Conservation (phyloP, 2,888 invertebrate genomes). For the Shargacucullia verbasci region DNA sequence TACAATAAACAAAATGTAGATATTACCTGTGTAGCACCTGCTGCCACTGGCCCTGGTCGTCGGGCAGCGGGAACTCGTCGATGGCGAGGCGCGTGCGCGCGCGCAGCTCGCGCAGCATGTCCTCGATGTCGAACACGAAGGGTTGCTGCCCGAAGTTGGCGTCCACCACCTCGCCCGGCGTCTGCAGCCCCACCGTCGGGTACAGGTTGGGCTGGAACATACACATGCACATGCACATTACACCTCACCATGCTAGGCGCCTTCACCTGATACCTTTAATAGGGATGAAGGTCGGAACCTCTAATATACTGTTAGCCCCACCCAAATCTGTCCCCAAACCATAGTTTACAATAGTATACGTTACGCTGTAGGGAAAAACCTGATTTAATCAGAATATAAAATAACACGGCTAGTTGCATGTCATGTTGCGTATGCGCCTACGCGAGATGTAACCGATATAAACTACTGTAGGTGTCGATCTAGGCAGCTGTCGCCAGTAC, state of each 20-base stretch:
- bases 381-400: background rate
- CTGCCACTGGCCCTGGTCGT: slow-evolving; percentile 97
- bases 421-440: slow-evolving; percentile 12
- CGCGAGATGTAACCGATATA: slow-evolving; percentile 15
- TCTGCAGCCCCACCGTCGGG: slow-evolving; percentile 99
- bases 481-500: slow-evolving; percentile 14
- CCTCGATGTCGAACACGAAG: slow-evolving; percentile 99
- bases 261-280: too few relatives aligned
- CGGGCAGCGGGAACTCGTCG: slow-evolving; percentile 95
- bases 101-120: slow-evolving; percentile 97
- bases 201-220: slow-evolving; percentile 95
- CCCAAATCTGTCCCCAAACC: background rate
- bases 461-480: slow-evolving; percentile 14
- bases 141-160: slow-evolving; percentile 99
- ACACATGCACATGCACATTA: background rate
- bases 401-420: slow-evolving; percentile 4
- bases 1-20: too few relatives aligned
- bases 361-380: background rate
- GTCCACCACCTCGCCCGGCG: slow-evolving; percentile 99
- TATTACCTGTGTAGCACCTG: slow-evolving; percentile 96
- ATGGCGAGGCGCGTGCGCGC: slow-evolving; percentile 95
- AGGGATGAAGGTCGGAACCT: too few relatives aligned
- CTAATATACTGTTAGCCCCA: too few relatives aligned
- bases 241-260: too few relatives aligned
- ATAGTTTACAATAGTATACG: background rate